Base-by-base conservation (phyloP, 2,113 vertebrate species). In the Xiphophorus couchianus region DNA sequence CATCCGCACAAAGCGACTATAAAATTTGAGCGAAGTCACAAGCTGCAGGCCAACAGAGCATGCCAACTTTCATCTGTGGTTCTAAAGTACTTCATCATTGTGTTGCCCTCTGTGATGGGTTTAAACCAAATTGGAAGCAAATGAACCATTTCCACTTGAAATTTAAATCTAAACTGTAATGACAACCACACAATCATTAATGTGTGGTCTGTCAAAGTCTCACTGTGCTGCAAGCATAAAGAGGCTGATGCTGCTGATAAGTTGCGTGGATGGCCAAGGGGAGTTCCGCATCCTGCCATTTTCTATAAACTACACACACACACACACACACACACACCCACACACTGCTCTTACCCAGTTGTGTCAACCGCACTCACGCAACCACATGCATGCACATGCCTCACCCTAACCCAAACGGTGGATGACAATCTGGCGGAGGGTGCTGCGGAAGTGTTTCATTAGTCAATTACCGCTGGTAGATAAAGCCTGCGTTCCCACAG, bases 381-480 rank as follows among this genome's bases (percentile, higher is more conserved):
- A 69, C 31, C 62, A 63, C 37, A 66, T 22, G 31, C 71, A 72
- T 78, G 76, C 81, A 82, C 78, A 67, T 68, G 78, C 79, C 78
- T 86, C 76, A 85, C 82, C 76, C 85, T 81, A 76, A 81, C 73
- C 81, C 73, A 77, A 86, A 77, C 63, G 62, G 71, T 88, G 89
- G 86, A 92, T 90, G 88, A 84, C 85, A 90, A 90, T 89, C 85
- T 88, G 72, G 85, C 77, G 70, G 87, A 77, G 84, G 84, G 73
- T 84, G 74, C 80, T 90, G 86, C 87, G 92, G 93, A 95, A 95
- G 93, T 95, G 92, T 94, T 95, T 95, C 92, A 95, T 95, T 94
- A 93, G 89, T 86, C 92, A 93, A 94, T 94, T 94, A 94, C 93
- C 76, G 85, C 82, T 88, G 27, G 74, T 78, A 93, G 92, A 94